Percentiles rank a stretch among this genome's conserved stretches.
Conservation (phyloP, 2,113 vertebrate genomes). For the Misgurnus anguillicaudatus region DNA sequence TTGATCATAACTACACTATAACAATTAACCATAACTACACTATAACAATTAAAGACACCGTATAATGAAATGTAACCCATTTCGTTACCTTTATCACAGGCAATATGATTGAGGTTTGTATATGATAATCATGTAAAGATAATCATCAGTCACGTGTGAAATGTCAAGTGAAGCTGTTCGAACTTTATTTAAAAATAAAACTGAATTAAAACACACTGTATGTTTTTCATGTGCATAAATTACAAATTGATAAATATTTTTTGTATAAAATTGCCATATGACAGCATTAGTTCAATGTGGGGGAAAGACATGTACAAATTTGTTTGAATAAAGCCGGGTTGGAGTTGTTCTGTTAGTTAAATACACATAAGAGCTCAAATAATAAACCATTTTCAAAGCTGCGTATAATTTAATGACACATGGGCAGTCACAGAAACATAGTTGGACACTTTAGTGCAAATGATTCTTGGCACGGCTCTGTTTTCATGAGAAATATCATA, state of each 20-base stretch:
- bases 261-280: neutral
- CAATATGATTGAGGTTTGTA: neutral
- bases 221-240: slow-evolving; percentile 33
- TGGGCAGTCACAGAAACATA: neutral
- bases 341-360: neutral
- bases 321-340: neutral
- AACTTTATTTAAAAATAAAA: slow-evolving; percentile 35
- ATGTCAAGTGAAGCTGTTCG: slow-evolving; percentile 19
- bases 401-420: too few relatives aligned
- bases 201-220: slow-evolving; percentile 10
- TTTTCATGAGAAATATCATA: slow-evolving; percentile 27
- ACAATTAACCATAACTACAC: too few relatives aligned
- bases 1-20: too few relatives aligned
- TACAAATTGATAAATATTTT: slow-evolving; percentile 35
- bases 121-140: too few relatives aligned
- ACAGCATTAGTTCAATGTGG: neutral
- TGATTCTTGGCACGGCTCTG: slow-evolving; percentile 5
- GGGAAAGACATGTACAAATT: neutral
- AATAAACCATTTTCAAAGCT: neutral
- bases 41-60: too few relatives aligned
- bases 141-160: too few relatives aligned
- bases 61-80: too few relatives aligned
- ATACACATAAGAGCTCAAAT: neutral
- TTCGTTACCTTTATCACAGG: too few relatives aligned
- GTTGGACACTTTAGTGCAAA: neutral